Evolutionary conservation across 2,888 invertebrate species (phyloP), one percentile per base, ranked within the genome.

Genomic region (Silvanus unidentatus): DNA sequence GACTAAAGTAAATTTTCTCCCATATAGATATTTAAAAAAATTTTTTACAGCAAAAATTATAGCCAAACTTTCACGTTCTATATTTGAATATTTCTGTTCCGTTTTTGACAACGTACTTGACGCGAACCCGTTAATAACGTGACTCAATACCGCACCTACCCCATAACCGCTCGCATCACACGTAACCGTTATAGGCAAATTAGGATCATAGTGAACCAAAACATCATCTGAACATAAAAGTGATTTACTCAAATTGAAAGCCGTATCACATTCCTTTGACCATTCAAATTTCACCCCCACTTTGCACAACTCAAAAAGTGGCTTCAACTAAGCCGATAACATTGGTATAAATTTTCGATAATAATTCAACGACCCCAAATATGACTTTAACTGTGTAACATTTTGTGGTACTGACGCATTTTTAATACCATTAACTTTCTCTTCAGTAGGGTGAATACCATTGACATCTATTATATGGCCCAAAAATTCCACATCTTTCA

Each of bases 81-180:
- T 30, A 39, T 49, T 34, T 11, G 45, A 43, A 40, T 47, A 49
- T n/a, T 34, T 38, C 44, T 42, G 27, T 42, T 51, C 51, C 11
- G 43, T 22, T 30, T 9, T 5, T 14, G 44, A 41, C 9, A 48
- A 30, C 1, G 47, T 49, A 22, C 47, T 46, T n/a, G 48, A 56
- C 11, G 49, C 47, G 42, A 54, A 57, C 2, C 40, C 46, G 44
- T 53, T 29, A 29, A 59, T 44, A 36, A 28, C 27, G 46, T 59
- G 55, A 45, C 55, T 53, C 6, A 54, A 38, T 5, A 57, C 53
- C 11, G 49, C 48, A 12, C 56, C 55, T 16, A 58, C 53, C 10
- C 53, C 59, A 47, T 55, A 59, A 9, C 47, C 40, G 45, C 47
- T 49, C 8, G 48, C 8, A 49, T 58, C 57, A 39, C 53, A 52